Percentiles rank a stretch among this genome's conserved stretches.
Evolutionary conservation across 2,888 invertebrate genomes (phyloP).

Genomic region (Boloria euphrosyne): DNA sequence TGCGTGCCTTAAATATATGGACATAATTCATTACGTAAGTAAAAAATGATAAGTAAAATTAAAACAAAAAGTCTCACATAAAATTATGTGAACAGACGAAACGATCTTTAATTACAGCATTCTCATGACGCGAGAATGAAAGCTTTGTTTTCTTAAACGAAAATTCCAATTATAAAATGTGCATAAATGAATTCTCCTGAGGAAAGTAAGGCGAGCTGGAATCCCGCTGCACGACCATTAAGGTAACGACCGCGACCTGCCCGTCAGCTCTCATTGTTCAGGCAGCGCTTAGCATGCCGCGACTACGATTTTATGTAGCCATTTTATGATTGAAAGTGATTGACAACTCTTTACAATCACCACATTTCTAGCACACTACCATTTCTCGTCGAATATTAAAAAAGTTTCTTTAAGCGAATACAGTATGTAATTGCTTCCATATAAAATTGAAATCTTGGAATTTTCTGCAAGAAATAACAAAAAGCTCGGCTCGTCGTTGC

Average conservation of each 20-base stretch:
- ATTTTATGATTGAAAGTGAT: slow-evolving; percentile 54
- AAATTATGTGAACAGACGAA: slow-evolving; percentile 36
- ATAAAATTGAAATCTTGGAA: slow-evolving; percentile 67
- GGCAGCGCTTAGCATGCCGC: slow-evolving; percentile 61
- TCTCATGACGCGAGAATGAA: slow-evolving; percentile 38
- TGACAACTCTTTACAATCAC: slow-evolving; percentile 45
- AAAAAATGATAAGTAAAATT: slow-evolving; percentile 26
- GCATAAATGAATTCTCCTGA: slow-evolving; percentile 58
- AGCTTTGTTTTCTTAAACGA: slow-evolving; percentile 40
- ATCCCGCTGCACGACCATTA: slow-evolving; percentile 60
- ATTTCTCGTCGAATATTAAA: slow-evolving; percentile 14
- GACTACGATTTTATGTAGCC: slow-evolving; percentile 54
- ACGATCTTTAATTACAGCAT: slow-evolving; percentile 37
- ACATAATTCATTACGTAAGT: slow-evolving; percentile 42
- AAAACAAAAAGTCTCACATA: slow-evolving; percentile 32
- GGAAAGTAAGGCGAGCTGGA: slow-evolving; percentile 66
- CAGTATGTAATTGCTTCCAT: slow-evolving; percentile 46
- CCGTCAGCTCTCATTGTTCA: slow-evolving; percentile 70
- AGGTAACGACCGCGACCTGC: slow-evolving; percentile 62
- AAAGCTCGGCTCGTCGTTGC: slow-evolving; percentile 50
- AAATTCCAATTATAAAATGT: slow-evolving; percentile 42
- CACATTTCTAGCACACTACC: slow-evolving; percentile 25
- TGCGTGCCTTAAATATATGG: slow-evolving; percentile 5
- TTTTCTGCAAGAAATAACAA: slow-evolving; percentile 65
- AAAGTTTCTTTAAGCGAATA: slow-evolving; percentile 20